A percentile compares a stretch with the other conserved stretches of the same genome.
Conservation (phyloP, 2,888 invertebrate genomes). For the Lasioglossum pauxillum region DNA sequence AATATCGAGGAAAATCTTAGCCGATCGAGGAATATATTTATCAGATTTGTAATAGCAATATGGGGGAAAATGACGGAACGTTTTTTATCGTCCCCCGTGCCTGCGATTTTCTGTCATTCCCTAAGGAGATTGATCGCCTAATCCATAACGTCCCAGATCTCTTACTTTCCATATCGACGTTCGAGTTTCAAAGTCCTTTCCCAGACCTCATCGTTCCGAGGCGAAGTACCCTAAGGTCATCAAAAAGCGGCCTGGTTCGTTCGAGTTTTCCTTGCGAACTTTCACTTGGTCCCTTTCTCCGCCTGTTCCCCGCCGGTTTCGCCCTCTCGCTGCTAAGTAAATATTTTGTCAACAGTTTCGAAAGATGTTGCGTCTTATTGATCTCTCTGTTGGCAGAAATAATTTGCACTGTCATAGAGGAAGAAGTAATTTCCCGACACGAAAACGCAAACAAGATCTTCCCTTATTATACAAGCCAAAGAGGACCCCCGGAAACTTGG, state of each 20-base stretch:
- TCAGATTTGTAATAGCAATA: slow-evolving; percentile 11
- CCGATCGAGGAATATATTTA: neutral
- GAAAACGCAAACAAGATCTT: neutral
- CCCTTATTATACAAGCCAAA: neutral
- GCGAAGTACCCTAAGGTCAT: slow-evolving; percentile 69
- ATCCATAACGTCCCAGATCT: slow-evolving; percentile 68
- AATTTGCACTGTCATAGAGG: slow-evolving; percentile 28
- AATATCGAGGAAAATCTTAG: neutral
- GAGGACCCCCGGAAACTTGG: neutral
- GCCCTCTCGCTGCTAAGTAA: slow-evolving; percentile 53
- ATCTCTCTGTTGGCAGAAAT: slow-evolving; percentile 29
- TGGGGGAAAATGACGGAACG: slow-evolving; percentile 32
- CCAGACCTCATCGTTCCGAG: slow-evolving; percentile 64
- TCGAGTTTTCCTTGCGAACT: slow-evolving; percentile 70
- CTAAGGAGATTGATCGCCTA: slow-evolving; percentile 67
- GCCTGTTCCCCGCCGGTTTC: slow-evolving; percentile 46
- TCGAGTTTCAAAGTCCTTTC: slow-evolving; percentile 69
- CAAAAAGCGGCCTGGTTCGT: slow-evolving; percentile 70
- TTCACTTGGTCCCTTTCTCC: slow-evolving; percentile 67
- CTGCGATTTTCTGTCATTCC: slow-evolving; percentile 52
- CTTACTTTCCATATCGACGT: slow-evolving; percentile 69
- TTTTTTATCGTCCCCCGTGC: slow-evolving; percentile 27
- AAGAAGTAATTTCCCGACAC: slow-evolving; percentile 19
- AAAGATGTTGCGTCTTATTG: slow-evolving; percentile 50
- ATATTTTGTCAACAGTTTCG: slow-evolving; percentile 68